Base-by-base conservation (phyloP, 2,797 vertebrate genomes). In the Girardinus metallicus region DNA sequence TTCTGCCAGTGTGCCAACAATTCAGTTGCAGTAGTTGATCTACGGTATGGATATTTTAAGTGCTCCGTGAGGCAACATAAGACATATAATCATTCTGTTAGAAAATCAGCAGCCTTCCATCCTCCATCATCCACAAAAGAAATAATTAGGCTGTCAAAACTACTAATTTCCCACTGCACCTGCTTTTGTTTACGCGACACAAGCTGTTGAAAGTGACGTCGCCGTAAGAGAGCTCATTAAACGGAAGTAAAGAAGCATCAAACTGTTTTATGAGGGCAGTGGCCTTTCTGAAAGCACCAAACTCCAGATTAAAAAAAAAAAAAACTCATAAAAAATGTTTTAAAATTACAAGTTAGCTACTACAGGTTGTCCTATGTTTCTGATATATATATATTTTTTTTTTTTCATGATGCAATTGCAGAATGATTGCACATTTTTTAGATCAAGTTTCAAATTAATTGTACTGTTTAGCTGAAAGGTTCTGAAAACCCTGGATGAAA, bases 241-340 rank as follows among this genome's bases (percentile, higher is more conserved):
- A 43, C 8, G 4, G 11, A 86, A 81, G 79, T 77, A 72, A 86
- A 83, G 71, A 44, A 74, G 77, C 79, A 71, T 83, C 75, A 16
- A 77, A 77, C 71, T 71, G 71, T 75, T 83, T 49, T n/a, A 62
- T 3, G 49, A 83, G 74, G 76, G 34, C 8, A 43, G 29, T 60
- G 88, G 81, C 85, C 87, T 87, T 49, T 85, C 77, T 75, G 72
- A 70, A 62, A 47, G 78, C 83, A 12, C 34, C 16, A 80, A 83
- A 82, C 74, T 76, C 26, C 74, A 80, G 43, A 49, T 13, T 43
- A 29, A 15, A 15, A 62, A 11, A 23, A 5, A 12, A 57, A n/a
- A 55, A 55, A n/a, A 44, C n/a, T 80, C 55, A 15, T 8, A 18
- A 21, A 44, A n/a, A 2, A 68, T 1, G n/a, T n/a, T n/a, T n/a